phyloP scores from a whole-genome alignment of 2,113 vertebrate species.

The Syrrhaptes paradoxus region DNA sequence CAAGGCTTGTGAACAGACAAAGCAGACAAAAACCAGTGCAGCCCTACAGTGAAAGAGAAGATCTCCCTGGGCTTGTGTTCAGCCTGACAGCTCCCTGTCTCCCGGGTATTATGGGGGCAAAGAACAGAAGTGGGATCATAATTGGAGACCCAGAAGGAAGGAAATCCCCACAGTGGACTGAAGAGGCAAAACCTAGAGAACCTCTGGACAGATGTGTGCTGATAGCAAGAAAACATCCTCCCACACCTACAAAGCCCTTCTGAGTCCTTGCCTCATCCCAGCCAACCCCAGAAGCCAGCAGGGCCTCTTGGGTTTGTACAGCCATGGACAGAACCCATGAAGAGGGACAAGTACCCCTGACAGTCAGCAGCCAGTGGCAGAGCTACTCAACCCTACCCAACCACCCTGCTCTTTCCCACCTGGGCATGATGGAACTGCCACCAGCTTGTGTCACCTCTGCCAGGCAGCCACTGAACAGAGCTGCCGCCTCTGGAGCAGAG shows the following conservation, averaged over 20 bases:
- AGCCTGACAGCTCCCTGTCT: background rate
- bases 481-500: background rate
- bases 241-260: background rate
- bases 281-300: background rate
- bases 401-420: background rate
- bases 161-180: background rate
- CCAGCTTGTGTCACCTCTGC: background rate
- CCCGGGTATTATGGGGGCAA: background rate
- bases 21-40: background rate
- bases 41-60: background rate
- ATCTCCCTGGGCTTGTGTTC: background rate
- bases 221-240: background rate
- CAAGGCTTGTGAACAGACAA: background rate
- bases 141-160: background rate
- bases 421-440: background rate
- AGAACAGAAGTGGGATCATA: background rate
- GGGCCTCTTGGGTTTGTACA: background rate
- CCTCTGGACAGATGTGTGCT: background rate
- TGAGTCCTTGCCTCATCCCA: background rate
- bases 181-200: background rate
- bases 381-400: fast-evolving
- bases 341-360: background rate
- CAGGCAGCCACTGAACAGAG: background rate
- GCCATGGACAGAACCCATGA: background rate
- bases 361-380: background rate